phyloP scores from a whole-genome alignment of 2,797 vertebrate species.

The Sebastiscus tertius region DNA sequence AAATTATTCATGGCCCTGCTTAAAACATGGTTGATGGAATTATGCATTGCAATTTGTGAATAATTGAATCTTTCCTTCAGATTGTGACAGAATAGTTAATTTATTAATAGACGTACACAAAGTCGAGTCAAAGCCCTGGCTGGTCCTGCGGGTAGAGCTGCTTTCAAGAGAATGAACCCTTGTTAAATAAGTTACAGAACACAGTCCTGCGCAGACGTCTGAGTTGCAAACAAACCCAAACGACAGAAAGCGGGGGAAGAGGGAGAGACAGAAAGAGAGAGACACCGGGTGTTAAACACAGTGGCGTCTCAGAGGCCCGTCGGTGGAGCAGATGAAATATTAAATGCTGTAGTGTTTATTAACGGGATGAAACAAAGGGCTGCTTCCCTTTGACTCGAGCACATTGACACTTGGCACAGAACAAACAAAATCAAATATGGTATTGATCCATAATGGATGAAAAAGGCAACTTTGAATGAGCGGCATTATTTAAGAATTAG shows the following conservation, averaged over 20 bases:
- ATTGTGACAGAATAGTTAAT: conserved; percentile 87
- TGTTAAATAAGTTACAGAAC: conserved; percentile 86
- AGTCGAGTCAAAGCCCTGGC: conserved; percentile 81
- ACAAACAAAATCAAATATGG: conserved; percentile 85
- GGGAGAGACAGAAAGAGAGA: conserved; percentile 38
- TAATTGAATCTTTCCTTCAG: conserved; percentile 86
- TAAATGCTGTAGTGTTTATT: conserved; percentile 85
- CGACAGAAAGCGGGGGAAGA: conserved; percentile 57
- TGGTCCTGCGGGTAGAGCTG: conserved; percentile 82
- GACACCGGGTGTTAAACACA: conserved; percentile 77
- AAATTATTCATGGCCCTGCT: conserved; percentile 83
- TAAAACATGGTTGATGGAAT: conserved; percentile 83
- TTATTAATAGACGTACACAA: conserved; percentile 87
- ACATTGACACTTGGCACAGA: conserved; percentile 85
- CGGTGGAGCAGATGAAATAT: conserved; percentile 83
- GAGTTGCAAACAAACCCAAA: conserved; percentile 82
- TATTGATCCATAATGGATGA: conserved; percentile 88
- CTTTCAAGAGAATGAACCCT: conserved; percentile 84
- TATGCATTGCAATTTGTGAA: conserved; percentile 85
- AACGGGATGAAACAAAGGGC: conserved; percentile 86
- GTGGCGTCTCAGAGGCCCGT: conserved; percentile 77
- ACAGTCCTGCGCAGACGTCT: conserved; percentile 70
- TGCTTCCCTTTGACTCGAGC: conserved; percentile 87
- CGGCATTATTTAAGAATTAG: conserved; percentile 83
- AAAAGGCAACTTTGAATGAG: conserved; percentile 79